Percentiles rank a stretch among this genome's conserved stretches.
Conservation (phyloP, 2,113 vertebrate genomes). For the Heterocephalus glaber region DNA sequence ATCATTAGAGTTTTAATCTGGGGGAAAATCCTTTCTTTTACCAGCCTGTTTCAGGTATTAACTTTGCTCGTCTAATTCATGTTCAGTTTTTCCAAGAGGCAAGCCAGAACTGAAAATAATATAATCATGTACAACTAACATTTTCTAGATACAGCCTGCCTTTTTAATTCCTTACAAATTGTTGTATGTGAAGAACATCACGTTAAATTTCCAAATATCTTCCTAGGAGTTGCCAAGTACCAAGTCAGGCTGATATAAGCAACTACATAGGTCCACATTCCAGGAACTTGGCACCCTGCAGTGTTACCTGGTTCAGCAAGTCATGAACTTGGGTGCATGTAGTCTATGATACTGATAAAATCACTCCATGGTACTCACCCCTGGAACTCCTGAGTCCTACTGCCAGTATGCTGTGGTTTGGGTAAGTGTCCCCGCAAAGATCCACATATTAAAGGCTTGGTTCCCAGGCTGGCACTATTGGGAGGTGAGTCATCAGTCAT, state of each 20-base stretch:
- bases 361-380: background rate
- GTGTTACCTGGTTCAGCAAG: background rate
- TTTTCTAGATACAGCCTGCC: slow-evolving; percentile 24
- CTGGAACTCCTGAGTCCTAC: background rate
- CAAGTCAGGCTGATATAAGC: background rate
- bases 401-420: background rate
- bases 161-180: slow-evolving; percentile 14
- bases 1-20: background rate
- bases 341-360: background rate
- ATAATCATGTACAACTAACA: background rate
- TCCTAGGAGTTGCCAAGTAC: background rate
- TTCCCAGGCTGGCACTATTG: background rate
- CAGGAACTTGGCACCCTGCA: background rate
- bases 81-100: slow-evolving; percentile 60
- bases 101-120: slow-evolving; percentile 59
- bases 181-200: background rate
- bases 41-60: background rate
- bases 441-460: background rate
- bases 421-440: background rate
- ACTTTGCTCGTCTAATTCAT: slow-evolving; percentile 53
- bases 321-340: background rate
- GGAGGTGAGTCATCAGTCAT: background rate
- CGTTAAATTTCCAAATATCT: background rate
- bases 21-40: background rate
- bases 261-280: background rate